Percentiles rank a stretch among this genome's conserved stretches.
phyloP scores from a whole-genome alignment of 2,888 invertebrate species.

The Drosophila glabriapex region DNA sequence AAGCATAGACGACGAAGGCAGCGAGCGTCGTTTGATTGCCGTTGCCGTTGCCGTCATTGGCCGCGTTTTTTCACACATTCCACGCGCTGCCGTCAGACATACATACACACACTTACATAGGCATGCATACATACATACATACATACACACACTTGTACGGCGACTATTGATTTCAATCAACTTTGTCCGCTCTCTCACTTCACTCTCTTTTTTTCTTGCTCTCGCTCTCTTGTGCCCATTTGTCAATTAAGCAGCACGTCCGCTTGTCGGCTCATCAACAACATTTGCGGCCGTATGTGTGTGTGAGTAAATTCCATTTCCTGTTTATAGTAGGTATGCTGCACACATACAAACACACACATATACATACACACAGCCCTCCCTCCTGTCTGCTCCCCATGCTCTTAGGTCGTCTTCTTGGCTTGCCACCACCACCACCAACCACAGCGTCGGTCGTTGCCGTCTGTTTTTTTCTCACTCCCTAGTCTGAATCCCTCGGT shows the following conservation, averaged over 20 bases:
- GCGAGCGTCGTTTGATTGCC: slow-evolving; percentile 59
- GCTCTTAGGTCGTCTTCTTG: slow-evolving; percentile 46
- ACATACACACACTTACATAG: slow-evolving; percentile 18
- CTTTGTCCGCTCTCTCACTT: slow-evolving; percentile 55
- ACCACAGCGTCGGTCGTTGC: slow-evolving; percentile 49
- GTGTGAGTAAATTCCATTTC: slow-evolving; percentile 77
- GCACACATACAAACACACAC: slow-evolving; percentile 45
- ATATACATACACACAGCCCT: slow-evolving; percentile 24
- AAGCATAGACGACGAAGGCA: slow-evolving; percentile 18
- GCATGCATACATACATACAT: slow-evolving; percentile 42
- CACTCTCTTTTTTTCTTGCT: slow-evolving; percentile 29
- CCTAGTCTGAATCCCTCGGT: slow-evolving; percentile 57
- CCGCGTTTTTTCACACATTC: slow-evolving; percentile 80
- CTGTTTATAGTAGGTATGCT: slow-evolving; percentile 77
- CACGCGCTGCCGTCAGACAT: slow-evolving; percentile 50
- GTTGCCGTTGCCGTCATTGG: slow-evolving; percentile 74
- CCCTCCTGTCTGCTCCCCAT: slow-evolving; percentile 20
- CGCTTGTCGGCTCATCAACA: slow-evolving; percentile 69
- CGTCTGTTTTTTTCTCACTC: slow-evolving; percentile 57
- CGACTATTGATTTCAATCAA: slow-evolving; percentile 78
- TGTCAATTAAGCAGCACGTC: slow-evolving; percentile 78
- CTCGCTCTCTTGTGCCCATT: slow-evolving; percentile 61
- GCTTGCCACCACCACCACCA: slow-evolving; percentile 56
- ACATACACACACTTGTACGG: slow-evolving; percentile 50
- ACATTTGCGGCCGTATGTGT: slow-evolving; percentile 40